Percentiles rank a stretch among this genome's conserved stretches.
Evolutionary conservation across 2,113 vertebrate genomes (phyloP).

Genomic region (Emydura subglobosa): DNA sequence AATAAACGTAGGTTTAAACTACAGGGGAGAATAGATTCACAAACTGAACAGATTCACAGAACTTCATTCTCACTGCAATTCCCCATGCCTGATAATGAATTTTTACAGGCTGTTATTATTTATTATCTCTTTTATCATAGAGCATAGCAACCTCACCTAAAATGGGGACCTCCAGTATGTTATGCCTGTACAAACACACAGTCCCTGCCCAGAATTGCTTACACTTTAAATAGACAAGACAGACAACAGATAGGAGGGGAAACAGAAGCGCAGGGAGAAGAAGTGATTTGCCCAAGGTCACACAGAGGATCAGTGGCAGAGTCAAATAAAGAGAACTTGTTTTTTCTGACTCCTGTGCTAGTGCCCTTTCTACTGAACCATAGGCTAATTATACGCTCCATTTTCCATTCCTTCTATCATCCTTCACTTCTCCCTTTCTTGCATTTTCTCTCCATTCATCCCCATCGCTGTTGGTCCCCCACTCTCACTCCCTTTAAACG

Average conservation of each 20-base stretch:
- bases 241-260: background rate
- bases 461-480: constrained; percentile 20
- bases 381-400: constrained; percentile 40
- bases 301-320: background rate
- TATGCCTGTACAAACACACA: background rate
- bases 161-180: constrained; percentile 17
- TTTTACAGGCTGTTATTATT: constrained; percentile 57
- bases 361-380: background rate
- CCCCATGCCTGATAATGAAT: constrained; percentile 53
- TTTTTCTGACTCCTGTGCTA: background rate
- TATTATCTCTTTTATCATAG: background rate
- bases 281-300: constrained; percentile 30
- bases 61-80: constrained; percentile 52
- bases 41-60: constrained; percentile 24
- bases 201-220: background rate
- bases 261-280: background rate
- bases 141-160: background rate
- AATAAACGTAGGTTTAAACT: constrained; percentile 50
- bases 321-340: background rate
- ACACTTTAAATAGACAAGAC: constrained; percentile 5
- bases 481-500: background rate
- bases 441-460: constrained; percentile 55
- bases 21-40: constrained; percentile 30
- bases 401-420: constrained; percentile 54
- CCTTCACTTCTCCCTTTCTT: constrained; percentile 8